A percentile compares a stretch with the other conserved stretches of the same genome.
Conservation (phyloP, 2,888 invertebrate genomes). For the Empis livida region DNA sequence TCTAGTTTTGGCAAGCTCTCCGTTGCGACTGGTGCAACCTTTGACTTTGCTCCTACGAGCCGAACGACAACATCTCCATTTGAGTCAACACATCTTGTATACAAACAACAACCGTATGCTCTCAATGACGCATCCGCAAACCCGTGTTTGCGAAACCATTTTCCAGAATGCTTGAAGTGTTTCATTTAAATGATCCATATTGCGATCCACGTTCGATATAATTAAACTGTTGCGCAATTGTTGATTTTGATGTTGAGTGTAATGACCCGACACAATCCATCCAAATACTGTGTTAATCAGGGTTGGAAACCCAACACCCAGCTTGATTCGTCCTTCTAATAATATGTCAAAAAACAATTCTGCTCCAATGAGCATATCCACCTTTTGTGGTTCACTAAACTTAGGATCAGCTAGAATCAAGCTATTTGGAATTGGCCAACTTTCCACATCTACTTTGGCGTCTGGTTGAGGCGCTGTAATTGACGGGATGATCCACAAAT, state of each 20-base stretch:
- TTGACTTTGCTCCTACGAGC: conserved; percentile 4
- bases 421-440: conserved; percentile 1
- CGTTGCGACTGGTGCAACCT: conserved; percentile 5
- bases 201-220: no score
- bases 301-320: neutral
- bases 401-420: conserved; percentile 5
- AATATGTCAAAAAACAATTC: conserved; percentile 3
- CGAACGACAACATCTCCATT: neutral
- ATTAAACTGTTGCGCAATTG: neutral
- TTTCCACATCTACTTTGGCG: neutral
- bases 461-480: neutral
- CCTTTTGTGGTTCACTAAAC: conserved; percentile 2
- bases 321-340: conserved; percentile 1
- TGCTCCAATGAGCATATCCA: conserved; percentile 6
- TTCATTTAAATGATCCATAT: neutral
- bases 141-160: conserved; percentile 2
- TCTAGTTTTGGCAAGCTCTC: conserved; percentile 4
- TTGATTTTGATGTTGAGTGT: neutral
- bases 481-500: neutral
- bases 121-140: conserved; percentile 9
- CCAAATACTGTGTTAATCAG: conserved; percentile 3
- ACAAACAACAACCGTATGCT: conserved; percentile 10
- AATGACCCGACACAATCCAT: conserved; percentile 4
- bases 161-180: neutral
- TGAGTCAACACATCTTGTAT: conserved; percentile 1